phyloP scores from a whole-genome alignment of 2,797 vertebrate species.

The Sebastes reedi region DNA sequence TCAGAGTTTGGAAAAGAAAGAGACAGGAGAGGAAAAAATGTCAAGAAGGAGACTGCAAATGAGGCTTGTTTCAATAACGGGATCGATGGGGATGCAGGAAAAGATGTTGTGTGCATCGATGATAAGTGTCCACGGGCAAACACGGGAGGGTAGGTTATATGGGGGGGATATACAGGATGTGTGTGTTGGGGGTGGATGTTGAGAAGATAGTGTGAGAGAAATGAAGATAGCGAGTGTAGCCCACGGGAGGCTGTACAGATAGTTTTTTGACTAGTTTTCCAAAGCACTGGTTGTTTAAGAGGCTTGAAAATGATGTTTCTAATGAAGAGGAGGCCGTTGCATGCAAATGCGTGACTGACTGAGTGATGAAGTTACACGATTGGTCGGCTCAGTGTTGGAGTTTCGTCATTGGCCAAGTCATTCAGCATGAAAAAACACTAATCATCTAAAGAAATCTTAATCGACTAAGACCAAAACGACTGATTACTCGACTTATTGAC shows the following conservation, averaged over 20 bases:
- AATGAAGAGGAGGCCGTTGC: not conserved
- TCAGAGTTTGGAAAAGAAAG: slow-evolving; percentile 78
- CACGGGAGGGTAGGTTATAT: slow-evolving; percentile 52
- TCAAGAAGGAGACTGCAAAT: slow-evolving; percentile 87
- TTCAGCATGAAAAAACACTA: too few species aligned
- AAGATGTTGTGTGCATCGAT: slow-evolving; percentile 81
- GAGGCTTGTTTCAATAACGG: slow-evolving; percentile 85
- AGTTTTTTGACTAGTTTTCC: slow-evolving; percentile 1
- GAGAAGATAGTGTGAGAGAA: slow-evolving; percentile 15
- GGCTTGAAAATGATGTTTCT: slow-evolving; percentile 11
- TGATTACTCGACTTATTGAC: too few species aligned
- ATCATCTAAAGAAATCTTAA: too few species aligned
- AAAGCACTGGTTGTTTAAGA: slow-evolving; percentile 5
- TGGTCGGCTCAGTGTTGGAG: too few species aligned
- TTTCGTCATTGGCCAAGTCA: too few species aligned
- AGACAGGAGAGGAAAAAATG: slow-evolving; percentile 75
- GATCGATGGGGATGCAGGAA: slow-evolving; percentile 83
- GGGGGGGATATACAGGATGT: slow-evolving; percentile 11
- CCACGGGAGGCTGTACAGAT: slow-evolving; percentile 7
- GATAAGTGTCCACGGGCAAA: slow-evolving; percentile 78
- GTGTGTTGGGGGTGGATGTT: slow-evolving; percentile 11
- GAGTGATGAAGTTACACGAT: too few species aligned
- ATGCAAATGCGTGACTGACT: too few species aligned
- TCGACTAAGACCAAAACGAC: too few species aligned
- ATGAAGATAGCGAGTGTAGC: slow-evolving; percentile 9